These are phyloP conservation scores for Limosa lapponica DNA, from an alignment of 2,797 vertebrate species.

Conservation along the genomic window DNA sequence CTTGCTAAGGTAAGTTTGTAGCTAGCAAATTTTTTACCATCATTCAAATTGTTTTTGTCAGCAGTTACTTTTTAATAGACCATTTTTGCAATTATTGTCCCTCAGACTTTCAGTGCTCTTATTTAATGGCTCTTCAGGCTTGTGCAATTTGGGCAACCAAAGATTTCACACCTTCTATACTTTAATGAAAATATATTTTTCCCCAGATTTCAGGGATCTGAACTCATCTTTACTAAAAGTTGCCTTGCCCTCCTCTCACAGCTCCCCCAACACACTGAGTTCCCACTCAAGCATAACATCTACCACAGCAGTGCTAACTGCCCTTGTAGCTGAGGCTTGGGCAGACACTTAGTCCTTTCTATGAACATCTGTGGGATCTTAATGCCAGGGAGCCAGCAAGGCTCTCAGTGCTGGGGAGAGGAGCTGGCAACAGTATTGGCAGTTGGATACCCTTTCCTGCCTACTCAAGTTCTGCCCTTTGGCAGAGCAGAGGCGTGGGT, in stretches of 20 bases:
- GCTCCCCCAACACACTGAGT: rapidly evolving
- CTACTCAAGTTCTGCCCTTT: not conserved
- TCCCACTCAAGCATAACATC: not conserved
- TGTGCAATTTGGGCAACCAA: not conserved
- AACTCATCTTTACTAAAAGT: not conserved
- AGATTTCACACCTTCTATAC: not conserved
- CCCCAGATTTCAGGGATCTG: not conserved
- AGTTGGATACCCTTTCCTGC: not conserved
- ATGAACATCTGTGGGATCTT: not conserved
- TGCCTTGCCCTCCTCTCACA: not conserved
- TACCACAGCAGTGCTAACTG: not conserved
- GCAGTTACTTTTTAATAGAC: not conserved
- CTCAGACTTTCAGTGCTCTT: not conserved
- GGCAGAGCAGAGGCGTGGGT: not conserved
- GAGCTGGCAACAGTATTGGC: not conserved
- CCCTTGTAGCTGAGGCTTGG: not conserved
- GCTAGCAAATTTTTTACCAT: not conserved
- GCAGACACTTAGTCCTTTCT: not conserved
- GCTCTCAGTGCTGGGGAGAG: not conserved
- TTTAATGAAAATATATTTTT: not conserved
- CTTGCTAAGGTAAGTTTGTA: not conserved
- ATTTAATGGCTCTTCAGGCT: not conserved
- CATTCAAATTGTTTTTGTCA: not conserved
- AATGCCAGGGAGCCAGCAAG: not conserved
- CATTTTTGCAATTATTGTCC: not conserved